Percentiles rank a stretch among this genome's conserved stretches.
These are phyloP conservation scores for Parnassius orleans DNA, from an alignment of 2,888 invertebrate species.

Conservation along the genomic window DNA sequence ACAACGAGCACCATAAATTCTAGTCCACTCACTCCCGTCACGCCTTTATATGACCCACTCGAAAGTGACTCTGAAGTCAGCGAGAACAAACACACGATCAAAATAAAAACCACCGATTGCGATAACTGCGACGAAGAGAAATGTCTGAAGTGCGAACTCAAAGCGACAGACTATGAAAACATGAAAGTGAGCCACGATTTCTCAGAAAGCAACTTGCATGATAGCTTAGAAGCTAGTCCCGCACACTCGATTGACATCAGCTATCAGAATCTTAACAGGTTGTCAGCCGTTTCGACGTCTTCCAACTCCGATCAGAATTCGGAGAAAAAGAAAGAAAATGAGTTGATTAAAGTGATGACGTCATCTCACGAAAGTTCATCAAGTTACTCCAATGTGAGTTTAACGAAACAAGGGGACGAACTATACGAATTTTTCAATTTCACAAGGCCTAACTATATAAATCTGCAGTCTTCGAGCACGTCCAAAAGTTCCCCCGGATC, in stretches of 20 bases:
- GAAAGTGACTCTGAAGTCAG: slow-evolving; percentile 71
- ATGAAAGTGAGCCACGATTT: slow-evolving; percentile 40
- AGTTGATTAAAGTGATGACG: slow-evolving; percentile 64
- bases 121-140: slow-evolving; percentile 59
- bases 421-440: slow-evolving; percentile 67
- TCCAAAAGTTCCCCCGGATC: slow-evolving; percentile 69
- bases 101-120: slow-evolving; percentile 55
- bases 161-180: slow-evolving; percentile 61
- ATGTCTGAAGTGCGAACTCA: slow-evolving; percentile 69
- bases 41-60: slow-evolving; percentile 65
- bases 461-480: slow-evolving; percentile 67
- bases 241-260: slow-evolving; percentile 70
- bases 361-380: slow-evolving; percentile 75
- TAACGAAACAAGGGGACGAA: slow-evolving; percentile 56
- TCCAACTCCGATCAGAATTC: slow-evolving; percentile 59
- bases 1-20: slow-evolving; percentile 61
- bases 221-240: slow-evolving; percentile 61
- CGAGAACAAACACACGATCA: slow-evolving; percentile 68
- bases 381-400: slow-evolving; percentile 63
- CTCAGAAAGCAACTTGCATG: slow-evolving; percentile 40
- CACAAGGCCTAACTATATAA: slow-evolving; percentile 70
- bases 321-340: slow-evolving; percentile 44
- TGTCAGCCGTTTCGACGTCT: slow-evolving; percentile 70
- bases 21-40: slow-evolving; percentile 59
- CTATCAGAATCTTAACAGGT: slow-evolving; percentile 72